A percentile compares a stretch with the other conserved stretches of the same genome.
These are phyloP conservation scores for Falco berigora DNA, from an alignment of 2,797 vertebrate species.

Conservation along the genomic window DNA sequence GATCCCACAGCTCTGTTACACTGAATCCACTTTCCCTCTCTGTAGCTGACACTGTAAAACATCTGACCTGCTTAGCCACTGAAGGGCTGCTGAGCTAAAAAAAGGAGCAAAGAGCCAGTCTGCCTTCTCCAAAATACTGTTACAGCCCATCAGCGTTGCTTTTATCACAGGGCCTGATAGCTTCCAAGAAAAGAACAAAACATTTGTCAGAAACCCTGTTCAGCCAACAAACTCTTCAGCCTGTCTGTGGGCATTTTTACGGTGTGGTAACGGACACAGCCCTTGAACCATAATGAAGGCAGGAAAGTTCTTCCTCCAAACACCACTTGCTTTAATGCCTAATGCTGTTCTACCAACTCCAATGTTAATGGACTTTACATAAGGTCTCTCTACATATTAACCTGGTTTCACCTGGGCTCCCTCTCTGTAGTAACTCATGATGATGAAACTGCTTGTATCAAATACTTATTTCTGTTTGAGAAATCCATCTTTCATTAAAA, in stretches of 20 bases:
- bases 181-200: conserved; percentile 46
- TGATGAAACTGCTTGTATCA: not conserved
- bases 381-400: not conserved
- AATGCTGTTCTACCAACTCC: not conserved
- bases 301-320: not conserved
- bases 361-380: not conserved
- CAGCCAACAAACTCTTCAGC: conserved; percentile 5
- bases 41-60: not conserved
- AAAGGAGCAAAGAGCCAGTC: not conserved
- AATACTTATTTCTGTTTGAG: not conserved
- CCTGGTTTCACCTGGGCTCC: not conserved
- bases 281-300: not conserved
- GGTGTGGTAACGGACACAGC: not conserved
- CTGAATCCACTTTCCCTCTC: not conserved
- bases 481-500: not conserved
- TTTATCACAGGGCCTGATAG: conserved; percentile 35
- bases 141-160: not conserved
- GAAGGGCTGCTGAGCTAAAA: conserved; percentile 10
- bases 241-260: not conserved
- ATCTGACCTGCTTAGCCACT: not conserved
- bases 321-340: not conserved
- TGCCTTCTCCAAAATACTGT: not conserved
- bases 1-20: not conserved
- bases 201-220: not conserved
- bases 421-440: not conserved